Conservation (phyloP, 2,888 invertebrate species). For the Candidula unifasciata region DNA sequence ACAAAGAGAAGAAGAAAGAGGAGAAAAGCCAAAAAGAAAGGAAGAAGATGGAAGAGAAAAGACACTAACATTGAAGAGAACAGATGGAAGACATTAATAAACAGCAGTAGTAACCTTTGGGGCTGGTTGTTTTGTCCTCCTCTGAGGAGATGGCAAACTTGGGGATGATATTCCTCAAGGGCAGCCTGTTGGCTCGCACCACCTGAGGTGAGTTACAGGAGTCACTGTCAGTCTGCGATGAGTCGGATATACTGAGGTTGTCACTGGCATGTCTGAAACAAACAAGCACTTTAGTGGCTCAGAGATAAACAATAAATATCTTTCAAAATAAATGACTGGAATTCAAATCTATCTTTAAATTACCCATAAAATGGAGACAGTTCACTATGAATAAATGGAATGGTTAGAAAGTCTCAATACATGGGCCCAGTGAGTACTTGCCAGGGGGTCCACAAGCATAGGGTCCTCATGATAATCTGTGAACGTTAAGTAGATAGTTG, state of each 20-base stretch:
- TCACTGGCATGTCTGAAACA: constrained; percentile 41
- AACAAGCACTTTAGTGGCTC: background rate
- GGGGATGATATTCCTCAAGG: constrained; percentile 80
- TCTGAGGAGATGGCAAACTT: constrained; percentile 89
- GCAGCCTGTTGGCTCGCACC: constrained; percentile 56
- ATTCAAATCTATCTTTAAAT: too few species aligned
- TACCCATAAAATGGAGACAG: too few species aligned
- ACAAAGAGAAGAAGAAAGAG: background rate
- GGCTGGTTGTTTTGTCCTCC: constrained; percentile 71
- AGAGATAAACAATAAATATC: too few species aligned
- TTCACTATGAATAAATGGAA: too few species aligned
- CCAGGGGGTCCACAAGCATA: too few species aligned
- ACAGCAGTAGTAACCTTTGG: constrained; percentile 59
- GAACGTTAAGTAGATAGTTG: too few species aligned
- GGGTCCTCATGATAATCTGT: too few species aligned
- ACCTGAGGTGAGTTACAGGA: constrained; percentile 64
- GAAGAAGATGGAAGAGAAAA: background rate
- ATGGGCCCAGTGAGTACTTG: too few species aligned
- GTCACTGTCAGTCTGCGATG: constrained; percentile 72
- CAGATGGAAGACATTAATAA: background rate
- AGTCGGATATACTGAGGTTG: constrained; percentile 62
- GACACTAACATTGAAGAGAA: background rate
- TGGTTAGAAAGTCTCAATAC: too few species aligned
- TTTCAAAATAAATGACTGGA: too few species aligned
- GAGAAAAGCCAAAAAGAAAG: background rate